These are phyloP conservation scores for Nyctibius bracteatus DNA, from an alignment of 2,113 vertebrate genomes.

Conservation along the genomic window DNA sequence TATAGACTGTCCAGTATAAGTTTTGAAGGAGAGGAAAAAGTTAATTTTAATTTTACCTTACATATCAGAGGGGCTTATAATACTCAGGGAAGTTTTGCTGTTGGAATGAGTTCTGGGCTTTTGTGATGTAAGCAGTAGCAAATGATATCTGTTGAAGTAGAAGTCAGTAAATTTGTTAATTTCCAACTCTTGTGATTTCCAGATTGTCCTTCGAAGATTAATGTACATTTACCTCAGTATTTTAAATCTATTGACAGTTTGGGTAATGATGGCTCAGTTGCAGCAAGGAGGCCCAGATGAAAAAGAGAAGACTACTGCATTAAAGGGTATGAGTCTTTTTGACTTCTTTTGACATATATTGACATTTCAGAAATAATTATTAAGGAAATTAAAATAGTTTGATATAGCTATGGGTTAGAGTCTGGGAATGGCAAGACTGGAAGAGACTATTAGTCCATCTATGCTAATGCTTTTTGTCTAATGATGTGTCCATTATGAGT, in stretches of 20 bases:
- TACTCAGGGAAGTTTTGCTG: background rate
- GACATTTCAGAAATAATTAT: background rate
- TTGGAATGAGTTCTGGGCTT: background rate
- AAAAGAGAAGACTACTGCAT: conserved; percentile 92
- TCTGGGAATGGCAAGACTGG: background rate
- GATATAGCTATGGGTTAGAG: background rate
- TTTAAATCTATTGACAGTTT: conserved; percentile 75
- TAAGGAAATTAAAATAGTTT: background rate
- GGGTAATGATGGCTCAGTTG: conserved; percentile 88
- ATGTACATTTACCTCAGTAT: conserved; percentile 75
- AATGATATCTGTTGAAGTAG: background rate
- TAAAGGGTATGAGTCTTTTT: conserved; percentile 83
- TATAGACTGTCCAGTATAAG: background rate
- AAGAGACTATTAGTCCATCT: background rate
- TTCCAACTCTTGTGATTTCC: conserved; percentile 65
- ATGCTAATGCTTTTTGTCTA: background rate
- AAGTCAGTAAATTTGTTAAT: conserved; percentile 23
- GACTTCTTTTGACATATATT: background rate
- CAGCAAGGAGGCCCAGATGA: conserved; percentile 87
- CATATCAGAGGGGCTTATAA: background rate
- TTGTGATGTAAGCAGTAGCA: background rate
- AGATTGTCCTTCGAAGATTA: conserved; percentile 71
- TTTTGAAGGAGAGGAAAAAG: background rate
- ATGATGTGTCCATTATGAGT: background rate
- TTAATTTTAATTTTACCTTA: background rate